phyloP scores from a whole-genome alignment of 2,888 invertebrate species.

The Chorisops tibialis region DNA sequence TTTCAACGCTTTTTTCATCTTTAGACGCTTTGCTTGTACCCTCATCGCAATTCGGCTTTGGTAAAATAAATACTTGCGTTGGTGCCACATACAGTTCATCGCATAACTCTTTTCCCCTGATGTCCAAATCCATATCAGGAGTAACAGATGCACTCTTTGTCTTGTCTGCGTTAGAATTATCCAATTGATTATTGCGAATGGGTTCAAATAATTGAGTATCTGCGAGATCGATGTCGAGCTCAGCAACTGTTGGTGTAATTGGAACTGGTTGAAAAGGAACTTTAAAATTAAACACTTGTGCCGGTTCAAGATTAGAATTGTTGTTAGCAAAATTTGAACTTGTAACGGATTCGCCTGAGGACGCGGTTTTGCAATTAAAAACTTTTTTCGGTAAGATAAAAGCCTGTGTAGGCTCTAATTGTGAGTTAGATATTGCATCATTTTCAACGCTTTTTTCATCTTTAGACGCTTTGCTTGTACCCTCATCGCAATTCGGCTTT shows the following conservation, averaged over 20 bases:
- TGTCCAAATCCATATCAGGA: constrained; percentile 20
- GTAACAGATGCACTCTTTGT: constrained; percentile 9
- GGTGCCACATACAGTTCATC: neutral
- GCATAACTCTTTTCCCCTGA: neutral
- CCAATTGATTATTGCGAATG: constrained; percentile 25
- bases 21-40: too few species aligned
- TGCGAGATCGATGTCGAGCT: constrained; percentile 31
- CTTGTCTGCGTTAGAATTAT: neutral
- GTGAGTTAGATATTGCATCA: too few species aligned
- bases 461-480: too few species aligned
- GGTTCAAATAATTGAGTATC: constrained; percentile 34
- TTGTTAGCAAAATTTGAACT: neutral
- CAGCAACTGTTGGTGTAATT: too few species aligned
- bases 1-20: neutral
- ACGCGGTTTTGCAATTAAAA: too few species aligned
- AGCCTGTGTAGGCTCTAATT: constrained; percentile 11
- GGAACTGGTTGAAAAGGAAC: too few species aligned
- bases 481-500: too few species aligned
- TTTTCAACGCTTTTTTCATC: neutral
- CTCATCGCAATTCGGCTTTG: too few species aligned
- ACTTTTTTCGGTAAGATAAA: neutral
- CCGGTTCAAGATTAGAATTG: neutral
- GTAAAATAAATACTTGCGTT: constrained; percentile 7
- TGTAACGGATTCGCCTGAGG: neutral
- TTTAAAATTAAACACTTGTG: constrained; percentile 24